Evolutionary conservation across 2,888 invertebrate species (phyloP).

Genomic region (Leptothorax acervorum): DNA sequence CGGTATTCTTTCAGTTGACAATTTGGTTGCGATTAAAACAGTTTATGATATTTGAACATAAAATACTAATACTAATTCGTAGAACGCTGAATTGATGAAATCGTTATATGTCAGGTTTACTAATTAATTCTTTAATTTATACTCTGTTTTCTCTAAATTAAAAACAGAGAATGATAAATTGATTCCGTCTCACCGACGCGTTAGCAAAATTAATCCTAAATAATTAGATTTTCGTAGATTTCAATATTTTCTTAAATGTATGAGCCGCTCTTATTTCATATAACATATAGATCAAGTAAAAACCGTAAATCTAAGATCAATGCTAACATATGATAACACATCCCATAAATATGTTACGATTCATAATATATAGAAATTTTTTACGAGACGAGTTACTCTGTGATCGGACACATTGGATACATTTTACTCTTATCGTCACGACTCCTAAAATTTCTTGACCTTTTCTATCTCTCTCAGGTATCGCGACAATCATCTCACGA

Average conservation of each 20-base stretch:
- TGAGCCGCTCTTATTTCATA: neutral
- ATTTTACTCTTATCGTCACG: slow-evolving; percentile 7
- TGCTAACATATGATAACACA: neutral
- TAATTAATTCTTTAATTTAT: slow-evolving; percentile 11
- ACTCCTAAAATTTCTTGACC: neutral
- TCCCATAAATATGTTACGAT: neutral
- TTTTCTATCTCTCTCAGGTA: neutral
- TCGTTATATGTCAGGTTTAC: neutral
- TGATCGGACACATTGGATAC: neutral
- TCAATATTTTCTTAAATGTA: neutral
- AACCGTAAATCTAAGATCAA: neutral
- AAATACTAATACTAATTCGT: neutral
- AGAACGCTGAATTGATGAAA: neutral
- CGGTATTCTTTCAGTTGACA: neutral
- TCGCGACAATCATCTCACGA: neutral
- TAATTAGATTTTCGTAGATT: neutral
- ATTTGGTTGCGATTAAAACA: neutral
- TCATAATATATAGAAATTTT: neutral
- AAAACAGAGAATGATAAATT: neutral
- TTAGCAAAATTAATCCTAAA: neutral
- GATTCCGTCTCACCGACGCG: neutral
- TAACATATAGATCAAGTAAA: neutral
- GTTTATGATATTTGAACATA: neutral
- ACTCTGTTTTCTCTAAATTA: neutral
- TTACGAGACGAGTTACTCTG: neutral